These are phyloP conservation scores for Chamaea fasciata DNA, from an alignment of 2,113 vertebrate species.

Conservation along the genomic window DNA sequence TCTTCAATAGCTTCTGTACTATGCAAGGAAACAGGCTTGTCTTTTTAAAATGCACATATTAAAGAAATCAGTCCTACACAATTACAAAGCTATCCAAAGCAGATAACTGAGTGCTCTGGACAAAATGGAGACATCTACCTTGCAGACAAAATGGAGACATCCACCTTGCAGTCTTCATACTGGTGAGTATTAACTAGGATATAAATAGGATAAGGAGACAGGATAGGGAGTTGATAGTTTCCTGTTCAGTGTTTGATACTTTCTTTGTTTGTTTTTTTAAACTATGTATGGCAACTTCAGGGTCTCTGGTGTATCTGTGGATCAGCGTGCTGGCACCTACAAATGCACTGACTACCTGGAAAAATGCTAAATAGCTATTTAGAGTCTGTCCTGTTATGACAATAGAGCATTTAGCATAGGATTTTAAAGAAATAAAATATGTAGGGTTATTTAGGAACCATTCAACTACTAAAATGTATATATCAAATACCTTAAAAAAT, in stretches of 20 bases:
- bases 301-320: neutral
- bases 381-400: neutral
- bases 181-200: neutral
- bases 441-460: neutral
- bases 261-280: neutral
- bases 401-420: neutral
- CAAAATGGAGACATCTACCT: neutral
- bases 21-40: neutral
- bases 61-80: neutral
- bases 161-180: neutral
- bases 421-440: neutral
- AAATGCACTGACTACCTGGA: neutral
- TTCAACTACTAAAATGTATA: neutral
- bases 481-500: neutral
- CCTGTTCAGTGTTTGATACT: neutral
- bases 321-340: neutral
- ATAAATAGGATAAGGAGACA: neutral
- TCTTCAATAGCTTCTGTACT: neutral
- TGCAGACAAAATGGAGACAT: neutral
- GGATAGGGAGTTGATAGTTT: neutral
- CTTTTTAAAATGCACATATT: neutral
- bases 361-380: neutral
- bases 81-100: neutral
- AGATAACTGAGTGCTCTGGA: neutral
- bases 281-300: neutral